These are phyloP conservation scores for Numenius phaeopus DNA, from an alignment of 2,797 vertebrate species.

Conservation along the genomic window DNA sequence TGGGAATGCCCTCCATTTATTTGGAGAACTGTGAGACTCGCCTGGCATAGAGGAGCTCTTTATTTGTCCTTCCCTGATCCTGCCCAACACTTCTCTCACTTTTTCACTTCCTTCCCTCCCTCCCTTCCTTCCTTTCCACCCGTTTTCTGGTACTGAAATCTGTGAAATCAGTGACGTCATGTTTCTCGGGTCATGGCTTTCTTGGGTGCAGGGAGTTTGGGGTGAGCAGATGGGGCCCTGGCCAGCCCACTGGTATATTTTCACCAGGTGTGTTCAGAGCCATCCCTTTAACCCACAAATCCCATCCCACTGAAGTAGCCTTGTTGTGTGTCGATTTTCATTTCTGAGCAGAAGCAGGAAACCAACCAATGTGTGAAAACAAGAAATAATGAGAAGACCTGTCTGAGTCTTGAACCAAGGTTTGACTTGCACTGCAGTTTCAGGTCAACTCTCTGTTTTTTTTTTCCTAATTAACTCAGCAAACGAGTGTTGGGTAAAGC, in stretches of 20 bases:
- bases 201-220: not conserved
- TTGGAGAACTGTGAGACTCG: not conserved
- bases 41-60: not conserved
- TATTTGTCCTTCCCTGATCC: not conserved
- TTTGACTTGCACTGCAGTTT: not conserved
- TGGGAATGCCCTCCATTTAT: not conserved
- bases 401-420: not conserved
- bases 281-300: accelerated
- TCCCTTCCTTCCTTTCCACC: not conserved
- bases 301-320: not conserved
- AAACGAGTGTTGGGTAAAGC: not conserved
- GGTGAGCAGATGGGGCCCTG: accelerated
- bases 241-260: not conserved
- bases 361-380: not conserved
- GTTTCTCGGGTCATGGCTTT: accelerated
- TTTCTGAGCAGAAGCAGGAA: not conserved
- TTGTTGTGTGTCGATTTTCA: accelerated
- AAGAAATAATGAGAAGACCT: not conserved
- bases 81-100: not conserved
- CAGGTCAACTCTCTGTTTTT: accelerated
- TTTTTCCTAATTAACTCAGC: not conserved
- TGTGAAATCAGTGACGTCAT: not conserved
- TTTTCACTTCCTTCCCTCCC: not conserved
- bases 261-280: not conserved
- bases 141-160: not conserved